Base-by-base conservation (phyloP, 2,888 invertebrate species). In the Cephus nigrinus region DNA sequence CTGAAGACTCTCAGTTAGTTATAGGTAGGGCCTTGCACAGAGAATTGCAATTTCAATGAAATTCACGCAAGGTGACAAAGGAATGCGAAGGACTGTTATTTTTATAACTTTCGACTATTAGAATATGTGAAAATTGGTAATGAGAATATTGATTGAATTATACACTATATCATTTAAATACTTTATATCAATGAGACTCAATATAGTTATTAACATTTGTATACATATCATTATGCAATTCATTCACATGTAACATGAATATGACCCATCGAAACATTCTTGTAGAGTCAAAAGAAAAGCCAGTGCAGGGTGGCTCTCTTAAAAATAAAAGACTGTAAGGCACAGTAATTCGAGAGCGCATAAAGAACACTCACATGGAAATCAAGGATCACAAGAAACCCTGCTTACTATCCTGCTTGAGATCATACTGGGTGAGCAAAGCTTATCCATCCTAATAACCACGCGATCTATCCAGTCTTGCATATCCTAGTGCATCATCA, bases 401-500 rank as follows among this genome's bases (percentile, higher is more conserved):
- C 75, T 75, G 71, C 74, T 78, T 75, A 12, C 32, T 33, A 23
- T 69, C 74, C 69, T 74, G 74, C 32, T 30, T 69, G 33, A 77
- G 33, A 74, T 69, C 77, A 74, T 75, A 77, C 55, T n/a, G 40
- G 75, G 69, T 36, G 68, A n/a, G 40, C 31, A 30, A 55, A 55
- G 55, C 55, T 55, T 55, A 2, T 55, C 55, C 55, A 55, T 55
- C 55, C 55, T 55, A 55, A 55, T 55, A 55, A 55, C 55, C 55
- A 9, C 23, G 23, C 5, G 9, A 32, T 71, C 81, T 78, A 76
- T 77, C 80, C 80, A 83, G 81, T 79, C 80, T 80, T 79, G 78
- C 79, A 78, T 80, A 82, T 81, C 81, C 81, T 81, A 81, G 83
- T 82, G 81, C 77, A 82, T 83, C 75, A 78, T 78, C 76, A 74